phyloP scores from a whole-genome alignment of 1,140 invertebrate species.

The Sarcophaga peregrina region DNA sequence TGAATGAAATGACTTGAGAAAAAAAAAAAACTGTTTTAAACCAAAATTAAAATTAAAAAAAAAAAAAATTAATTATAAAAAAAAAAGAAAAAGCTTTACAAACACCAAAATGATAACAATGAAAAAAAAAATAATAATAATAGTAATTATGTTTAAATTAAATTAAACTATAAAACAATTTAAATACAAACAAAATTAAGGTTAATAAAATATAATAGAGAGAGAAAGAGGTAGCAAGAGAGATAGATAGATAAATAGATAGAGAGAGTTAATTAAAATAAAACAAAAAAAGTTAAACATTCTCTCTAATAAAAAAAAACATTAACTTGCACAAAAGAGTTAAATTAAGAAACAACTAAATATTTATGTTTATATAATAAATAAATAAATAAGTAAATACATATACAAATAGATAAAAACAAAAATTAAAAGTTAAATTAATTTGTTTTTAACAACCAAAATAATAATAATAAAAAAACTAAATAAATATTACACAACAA shows the following conservation, averaged over 20 bases:
- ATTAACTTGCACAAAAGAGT: constrained; percentile 38
- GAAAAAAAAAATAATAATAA: neutral
- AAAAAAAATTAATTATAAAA: constrained; percentile 33
- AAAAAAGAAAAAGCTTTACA: constrained; percentile 44
- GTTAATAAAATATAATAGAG: constrained; percentile 31
- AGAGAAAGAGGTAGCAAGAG: constrained; percentile 30
- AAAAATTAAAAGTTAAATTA: neutral
- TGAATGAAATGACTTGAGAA: constrained; percentile 46
- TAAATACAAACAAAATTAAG: constrained; percentile 28
- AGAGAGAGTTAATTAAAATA: constrained; percentile 7
- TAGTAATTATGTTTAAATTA: neutral
- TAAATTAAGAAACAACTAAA: neutral
- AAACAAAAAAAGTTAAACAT: constrained; percentile 28
- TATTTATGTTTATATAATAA: constrained; percentile 14
- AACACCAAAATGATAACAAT: constrained; percentile 45
- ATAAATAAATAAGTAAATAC: neutral
- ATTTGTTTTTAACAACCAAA: neutral
- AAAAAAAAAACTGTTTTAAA: constrained; percentile 41
- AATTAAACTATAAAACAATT: constrained; percentile 36
- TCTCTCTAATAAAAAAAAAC: neutral
- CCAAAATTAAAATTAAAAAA: constrained; percentile 27
- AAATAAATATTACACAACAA: constrained; percentile 1
- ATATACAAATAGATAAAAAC: constrained; percentile 4
- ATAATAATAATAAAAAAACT: neutral
- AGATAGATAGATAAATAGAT: constrained; percentile 15